These are phyloP conservation scores for Chiridota heheva DNA, from an alignment of 35 echinoderm and acorn worm species.

Conservation along the genomic window DNA sequence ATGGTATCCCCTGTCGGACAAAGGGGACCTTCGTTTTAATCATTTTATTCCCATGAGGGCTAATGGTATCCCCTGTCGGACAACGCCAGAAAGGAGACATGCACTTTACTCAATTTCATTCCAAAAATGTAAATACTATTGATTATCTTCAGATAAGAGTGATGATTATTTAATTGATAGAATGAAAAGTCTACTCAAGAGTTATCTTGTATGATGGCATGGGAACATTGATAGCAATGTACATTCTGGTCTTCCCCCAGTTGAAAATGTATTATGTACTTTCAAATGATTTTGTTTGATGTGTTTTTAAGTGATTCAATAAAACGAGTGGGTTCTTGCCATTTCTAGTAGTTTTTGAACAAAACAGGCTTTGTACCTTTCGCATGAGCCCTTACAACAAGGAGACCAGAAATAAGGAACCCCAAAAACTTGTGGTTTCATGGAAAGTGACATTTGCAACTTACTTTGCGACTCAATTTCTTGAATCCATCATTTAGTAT, in stretches of 20 bases:
- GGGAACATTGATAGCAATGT: not conserved
- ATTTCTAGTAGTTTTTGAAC: too few relatives aligned
- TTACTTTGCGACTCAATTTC: not conserved
- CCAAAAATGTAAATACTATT: not conserved
- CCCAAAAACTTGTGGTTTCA: too few relatives aligned
- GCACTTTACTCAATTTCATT: not conserved
- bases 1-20: not conserved
- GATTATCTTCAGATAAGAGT: not conserved
- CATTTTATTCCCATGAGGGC: not conserved
- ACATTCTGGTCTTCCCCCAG: not conserved
- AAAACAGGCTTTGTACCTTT: too few relatives aligned
- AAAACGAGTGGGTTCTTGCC: too few relatives aligned
- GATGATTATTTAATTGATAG: not conserved
- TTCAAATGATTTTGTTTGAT: too few relatives aligned
- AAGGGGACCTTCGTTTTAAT: not conserved
- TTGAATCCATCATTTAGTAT: not conserved
- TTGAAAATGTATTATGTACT: too few relatives aligned
- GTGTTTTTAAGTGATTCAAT: too few relatives aligned
- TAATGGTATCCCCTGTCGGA: not conserved
- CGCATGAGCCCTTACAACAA: too few relatives aligned
- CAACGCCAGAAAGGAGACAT: not conserved
- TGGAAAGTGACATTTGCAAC: too few relatives aligned
- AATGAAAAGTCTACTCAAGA: not conserved
- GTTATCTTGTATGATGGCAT: not conserved
- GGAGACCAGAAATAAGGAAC: too few relatives aligned